Percentiles rank a stretch among this genome's conserved stretches.
Evolutionary conservation across 2,888 invertebrate genomes (phyloP).

Genomic region (Lasioglossum lativentre): DNA sequence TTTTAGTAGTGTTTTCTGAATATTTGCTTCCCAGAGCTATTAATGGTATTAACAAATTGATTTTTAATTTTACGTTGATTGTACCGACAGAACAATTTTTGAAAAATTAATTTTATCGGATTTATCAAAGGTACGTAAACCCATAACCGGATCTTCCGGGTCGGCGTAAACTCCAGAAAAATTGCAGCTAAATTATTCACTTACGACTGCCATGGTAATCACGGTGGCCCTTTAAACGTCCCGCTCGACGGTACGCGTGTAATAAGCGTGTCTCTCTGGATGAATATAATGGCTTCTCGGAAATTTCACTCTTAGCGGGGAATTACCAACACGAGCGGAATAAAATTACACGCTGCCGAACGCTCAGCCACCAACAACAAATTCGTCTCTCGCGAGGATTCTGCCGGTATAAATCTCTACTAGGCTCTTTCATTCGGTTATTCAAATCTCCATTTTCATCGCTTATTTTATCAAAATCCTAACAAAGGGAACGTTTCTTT

Average conservation of each 20-base stretch:
- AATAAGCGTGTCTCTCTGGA: constrained; percentile 59
- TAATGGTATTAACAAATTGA: too few species aligned
- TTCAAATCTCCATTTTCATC: neutral
- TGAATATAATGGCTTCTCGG: constrained; percentile 62
- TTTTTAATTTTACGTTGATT: too few species aligned
- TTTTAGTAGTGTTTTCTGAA: neutral
- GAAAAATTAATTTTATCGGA: neutral
- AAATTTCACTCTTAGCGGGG: constrained; percentile 54
- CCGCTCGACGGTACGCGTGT: constrained; percentile 42
- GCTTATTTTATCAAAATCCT: neutral
- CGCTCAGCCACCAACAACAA: neutral
- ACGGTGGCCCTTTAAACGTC: constrained; percentile 51
- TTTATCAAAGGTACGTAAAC: too few species aligned
- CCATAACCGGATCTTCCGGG: constrained; percentile 30
- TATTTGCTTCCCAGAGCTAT: neutral
- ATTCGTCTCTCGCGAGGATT: neutral
- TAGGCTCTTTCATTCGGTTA: neutral
- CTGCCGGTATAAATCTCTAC: neutral
- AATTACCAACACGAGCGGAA: constrained; percentile 46
- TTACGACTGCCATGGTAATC: constrained; percentile 61
- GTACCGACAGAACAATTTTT: neutral
- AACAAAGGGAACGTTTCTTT: neutral
- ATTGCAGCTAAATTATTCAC: constrained; percentile 69
- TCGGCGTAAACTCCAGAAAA: constrained; percentile 51
- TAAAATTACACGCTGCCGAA: constrained; percentile 35